phyloP scores from a whole-genome alignment of 37 sponge, comb jelly and placozoan genomes.

The Spongilla lacustris region DNA sequence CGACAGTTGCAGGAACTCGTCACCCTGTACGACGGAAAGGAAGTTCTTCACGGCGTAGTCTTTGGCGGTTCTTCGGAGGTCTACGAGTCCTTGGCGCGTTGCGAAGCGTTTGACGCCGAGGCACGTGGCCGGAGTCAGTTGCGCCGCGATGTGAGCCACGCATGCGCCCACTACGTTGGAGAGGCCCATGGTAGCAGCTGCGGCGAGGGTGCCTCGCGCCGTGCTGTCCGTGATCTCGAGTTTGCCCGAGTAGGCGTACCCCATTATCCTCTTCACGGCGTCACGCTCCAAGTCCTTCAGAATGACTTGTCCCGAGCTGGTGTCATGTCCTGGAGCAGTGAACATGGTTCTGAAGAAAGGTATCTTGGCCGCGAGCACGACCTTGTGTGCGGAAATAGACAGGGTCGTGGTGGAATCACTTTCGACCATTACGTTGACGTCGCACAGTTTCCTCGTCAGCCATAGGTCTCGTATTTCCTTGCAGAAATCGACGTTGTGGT shows the following conservation, averaged over 20 bases:
- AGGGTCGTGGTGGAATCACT: conserved; percentile 26
- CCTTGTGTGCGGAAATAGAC: conserved; percentile 66
- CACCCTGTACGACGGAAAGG: conserved; percentile 21
- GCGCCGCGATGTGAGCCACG: conserved; percentile 53
- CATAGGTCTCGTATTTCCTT: conserved; percentile 62
- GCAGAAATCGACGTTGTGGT: conserved; percentile 35
- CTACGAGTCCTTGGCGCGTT: conserved; percentile 27
- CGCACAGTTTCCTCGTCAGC: conserved; percentile 72
- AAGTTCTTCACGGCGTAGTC: conserved; percentile 66
- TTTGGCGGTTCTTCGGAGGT: conserved; percentile 31
- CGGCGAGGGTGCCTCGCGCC: conserved; percentile 67
- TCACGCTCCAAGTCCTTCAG: conserved; percentile 55
- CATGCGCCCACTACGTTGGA: conserved; percentile 46
- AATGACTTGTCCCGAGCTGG: conserved; percentile 36
- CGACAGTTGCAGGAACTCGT: conserved; percentile 69
- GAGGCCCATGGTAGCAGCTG: conserved; percentile 64
- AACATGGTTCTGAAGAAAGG: conserved; percentile 91
- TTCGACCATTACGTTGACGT: conserved; percentile 68
- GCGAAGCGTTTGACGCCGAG: conserved; percentile 69
- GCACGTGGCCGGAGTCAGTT: conserved; percentile 68
- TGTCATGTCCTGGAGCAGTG: conserved; percentile 58
- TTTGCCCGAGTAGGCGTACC: conserved; percentile 70
- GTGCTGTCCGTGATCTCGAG: conserved; percentile 52
- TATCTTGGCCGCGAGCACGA: conserved; percentile 75
- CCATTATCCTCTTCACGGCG: conserved; percentile 66